phyloP scores from a whole-genome alignment of 2,113 vertebrate species.

The Paracanthobrama guichenoti region DNA sequence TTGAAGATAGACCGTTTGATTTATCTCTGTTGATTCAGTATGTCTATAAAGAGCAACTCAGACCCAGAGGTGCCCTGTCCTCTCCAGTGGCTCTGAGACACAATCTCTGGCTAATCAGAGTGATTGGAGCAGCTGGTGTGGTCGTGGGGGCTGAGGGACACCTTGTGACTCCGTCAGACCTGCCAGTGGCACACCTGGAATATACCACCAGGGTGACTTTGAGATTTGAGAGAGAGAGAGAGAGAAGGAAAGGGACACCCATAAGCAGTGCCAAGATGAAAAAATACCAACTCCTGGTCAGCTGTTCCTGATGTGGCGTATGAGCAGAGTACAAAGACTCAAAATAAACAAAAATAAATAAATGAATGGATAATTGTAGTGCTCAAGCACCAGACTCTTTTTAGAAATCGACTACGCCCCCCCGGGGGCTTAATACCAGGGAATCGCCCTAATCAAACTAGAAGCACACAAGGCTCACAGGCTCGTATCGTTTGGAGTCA shows the following conservation, averaged over 20 bases:
- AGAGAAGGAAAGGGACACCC: not conserved
- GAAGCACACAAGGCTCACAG: no score
- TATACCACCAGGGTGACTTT: slow-evolving; percentile 60
- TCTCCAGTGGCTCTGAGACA: slow-evolving; percentile 61
- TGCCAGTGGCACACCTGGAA: slow-evolving; percentile 51
- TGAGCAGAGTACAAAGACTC: no score
- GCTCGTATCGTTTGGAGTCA: no score
- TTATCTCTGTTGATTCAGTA: slow-evolving; percentile 20
- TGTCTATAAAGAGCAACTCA: slow-evolving; percentile 25
- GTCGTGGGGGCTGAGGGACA: slow-evolving; percentile 55
- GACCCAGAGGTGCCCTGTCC: slow-evolving; percentile 60
- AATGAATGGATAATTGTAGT: no score
- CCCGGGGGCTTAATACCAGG: no score
- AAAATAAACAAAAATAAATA: no score
- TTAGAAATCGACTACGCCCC: no score
- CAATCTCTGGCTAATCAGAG: slow-evolving; percentile 54
- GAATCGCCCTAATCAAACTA: no score
- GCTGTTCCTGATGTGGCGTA: no score
- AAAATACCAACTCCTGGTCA: not conserved
- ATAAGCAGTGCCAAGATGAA: not conserved
- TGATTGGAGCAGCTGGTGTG: slow-evolving; percentile 65
- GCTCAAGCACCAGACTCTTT: no score
- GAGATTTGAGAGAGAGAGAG: slow-evolving; percentile 33
- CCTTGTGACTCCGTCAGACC: slow-evolving; percentile 53
- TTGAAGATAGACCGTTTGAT: not conserved